Evolutionary conservation across 2,888 invertebrate genomes (phyloP), one percentile per base, ranked within the genome.

Genomic region (Masnerella sp.): DNA sequence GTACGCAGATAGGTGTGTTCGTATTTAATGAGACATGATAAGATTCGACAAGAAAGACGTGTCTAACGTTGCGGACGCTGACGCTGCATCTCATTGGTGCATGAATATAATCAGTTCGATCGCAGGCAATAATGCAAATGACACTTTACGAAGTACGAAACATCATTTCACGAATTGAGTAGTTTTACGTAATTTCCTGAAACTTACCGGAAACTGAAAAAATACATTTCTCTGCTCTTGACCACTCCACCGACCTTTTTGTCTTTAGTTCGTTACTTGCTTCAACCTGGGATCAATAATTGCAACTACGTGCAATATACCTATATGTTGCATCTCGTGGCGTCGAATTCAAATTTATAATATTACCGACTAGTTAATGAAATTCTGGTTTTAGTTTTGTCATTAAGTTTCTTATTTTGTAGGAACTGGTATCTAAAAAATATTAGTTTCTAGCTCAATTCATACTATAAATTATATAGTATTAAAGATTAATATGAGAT

Each of bases 1-100:
- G 49, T 52, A 43, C 43, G 52, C 18, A 52, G 52, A 40, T 43
- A 54, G 52, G 49, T 58, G 40, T 38, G 28, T 43, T 38, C 61
- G 54, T 38, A 62, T 62, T 47, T 51, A 56, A 62, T 43, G 56
- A 56, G 62, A 56, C 51, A 59, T 43, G 52, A 59, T 43, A 61
- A 69, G 69, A 69, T 61, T 47, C 61, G 45, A 61, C 69, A 38
- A 61, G 69, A 61, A 61, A 69, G 68, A 68, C 69, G 40, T 54
- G 69, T 69, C 61, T 61, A 59, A 49, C 59, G 49, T 59, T 52
- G 32, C 59, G 59, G 52, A 38, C 59, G 40, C 51, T 51, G 52
- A 61, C 52, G 58, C 42, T 43, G 52, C 71, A 36, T 64, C 58
- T 65, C 38, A 52, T 65, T 58, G 71, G 52, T 65, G 71, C 65